Conservation (phyloP, 2,888 invertebrate genomes). For the Hylaea fasciaria region DNA sequence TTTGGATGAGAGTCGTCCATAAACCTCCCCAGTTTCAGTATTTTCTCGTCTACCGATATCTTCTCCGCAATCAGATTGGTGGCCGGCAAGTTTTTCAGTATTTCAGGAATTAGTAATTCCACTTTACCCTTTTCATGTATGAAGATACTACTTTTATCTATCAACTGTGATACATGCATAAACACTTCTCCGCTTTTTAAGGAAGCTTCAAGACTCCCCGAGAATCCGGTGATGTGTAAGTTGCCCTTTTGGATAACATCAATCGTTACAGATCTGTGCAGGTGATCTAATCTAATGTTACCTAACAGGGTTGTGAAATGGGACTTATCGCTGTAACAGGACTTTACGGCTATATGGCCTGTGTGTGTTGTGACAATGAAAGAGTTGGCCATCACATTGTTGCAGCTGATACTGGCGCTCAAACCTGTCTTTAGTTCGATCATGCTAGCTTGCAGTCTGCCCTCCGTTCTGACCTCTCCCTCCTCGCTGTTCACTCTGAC, state of each 20-base stretch:
- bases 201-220: conserved; percentile 75
- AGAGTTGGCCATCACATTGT: conserved; percentile 75
- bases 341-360: conserved; percentile 74
- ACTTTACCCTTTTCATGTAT: conserved; percentile 82
- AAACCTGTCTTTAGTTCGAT: conserved; percentile 77
- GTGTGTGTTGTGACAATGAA: conserved; percentile 73
- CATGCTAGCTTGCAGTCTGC: conserved; percentile 68
- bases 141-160: conserved; percentile 79
- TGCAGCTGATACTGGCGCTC: conserved; percentile 68
- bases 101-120: conserved; percentile 72
- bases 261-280: conserved; percentile 74
- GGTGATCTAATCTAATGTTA: conserved; percentile 67
- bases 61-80: conserved; percentile 81
- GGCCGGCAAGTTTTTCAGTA: conserved; percentile 73
- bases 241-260: conserved; percentile 80
- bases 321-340: conserved; percentile 78
- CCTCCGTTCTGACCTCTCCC: conserved; percentile 68
- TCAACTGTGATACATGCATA: conserved; percentile 75
- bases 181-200: conserved; percentile 79
- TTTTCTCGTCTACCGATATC: conserved; percentile 77
- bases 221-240: conserved; percentile 75
- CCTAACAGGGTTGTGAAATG: conserved; percentile 80
- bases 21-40: conserved; percentile 75
- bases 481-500: conserved; percentile 73
- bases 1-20: conserved; percentile 80